phyloP scores from a whole-genome alignment of 2,113 vertebrate species.

The Pogona vitticeps region DNA sequence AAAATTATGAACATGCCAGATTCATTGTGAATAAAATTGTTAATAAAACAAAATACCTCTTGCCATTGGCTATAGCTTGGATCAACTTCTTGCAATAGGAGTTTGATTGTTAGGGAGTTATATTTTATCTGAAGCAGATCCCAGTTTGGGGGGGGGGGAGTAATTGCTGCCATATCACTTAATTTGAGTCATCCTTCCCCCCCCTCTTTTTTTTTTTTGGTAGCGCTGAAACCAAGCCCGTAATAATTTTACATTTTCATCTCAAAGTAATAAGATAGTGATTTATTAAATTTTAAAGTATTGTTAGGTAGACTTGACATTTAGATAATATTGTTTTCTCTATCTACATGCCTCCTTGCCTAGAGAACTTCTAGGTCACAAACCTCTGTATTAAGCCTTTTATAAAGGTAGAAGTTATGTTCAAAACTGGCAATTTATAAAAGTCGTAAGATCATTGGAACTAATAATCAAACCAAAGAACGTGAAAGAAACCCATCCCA shows the following conservation, averaged over 20 bases:
- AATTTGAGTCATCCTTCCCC: conserved; percentile 56
- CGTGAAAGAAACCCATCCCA: neutral
- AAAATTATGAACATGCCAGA: neutral
- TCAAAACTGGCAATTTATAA: neutral
- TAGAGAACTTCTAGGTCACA: conserved; percentile 9
- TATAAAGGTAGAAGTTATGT: conserved; percentile 11
- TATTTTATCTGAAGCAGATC: conserved; percentile 41
- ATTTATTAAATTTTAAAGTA: conserved; percentile 59
- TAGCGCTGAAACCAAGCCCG: conserved; percentile 45
- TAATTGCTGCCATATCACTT: conserved; percentile 33
- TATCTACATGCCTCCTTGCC: neutral
- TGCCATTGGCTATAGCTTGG: neutral
- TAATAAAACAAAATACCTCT: neutral
- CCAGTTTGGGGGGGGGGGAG: conserved; percentile 9
- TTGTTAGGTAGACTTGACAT: conserved; percentile 53
- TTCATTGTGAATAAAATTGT: neutral
- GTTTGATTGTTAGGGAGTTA: conserved; percentile 54
- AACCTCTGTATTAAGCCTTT: conserved; percentile 52
- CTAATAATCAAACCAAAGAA: neutral
- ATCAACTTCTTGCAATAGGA: conserved; percentile 40
- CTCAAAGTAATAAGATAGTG: conserved; percentile 58
- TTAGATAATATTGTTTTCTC: conserved; percentile 48
- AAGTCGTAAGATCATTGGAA: neutral
- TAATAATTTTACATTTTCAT: conserved; percentile 41
- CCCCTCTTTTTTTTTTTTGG: too few relatives aligned